A percentile compares a stretch with the other conserved stretches of the same genome.
Conservation (phyloP, 2,797 vertebrate species). For the Scolopax rusticola region DNA sequence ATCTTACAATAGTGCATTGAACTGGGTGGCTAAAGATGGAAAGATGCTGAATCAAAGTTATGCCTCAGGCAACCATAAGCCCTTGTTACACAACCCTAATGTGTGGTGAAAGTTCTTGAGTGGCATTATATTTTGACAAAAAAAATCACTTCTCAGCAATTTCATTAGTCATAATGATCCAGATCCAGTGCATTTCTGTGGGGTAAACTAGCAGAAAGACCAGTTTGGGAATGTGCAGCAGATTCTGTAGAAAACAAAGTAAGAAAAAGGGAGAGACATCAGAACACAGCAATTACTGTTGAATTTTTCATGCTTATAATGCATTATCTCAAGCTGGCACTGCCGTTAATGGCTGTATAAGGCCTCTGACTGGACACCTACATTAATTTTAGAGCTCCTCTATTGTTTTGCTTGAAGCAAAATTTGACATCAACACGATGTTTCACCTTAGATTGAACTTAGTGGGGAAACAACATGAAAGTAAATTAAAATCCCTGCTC, state of each 20-base stretch:
- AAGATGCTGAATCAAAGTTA: slow-evolving; percentile 68
- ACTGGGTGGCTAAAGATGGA: slow-evolving; percentile 50
- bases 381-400: slow-evolving; percentile 75
- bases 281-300: slow-evolving; percentile 70
- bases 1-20: slow-evolving; percentile 47
- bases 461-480: slow-evolving; percentile 67
- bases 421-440: slow-evolving; percentile 71
- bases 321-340: slow-evolving; percentile 71
- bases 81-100: slow-evolving; percentile 62
- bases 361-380: slow-evolving; percentile 75
- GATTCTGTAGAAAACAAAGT: slow-evolving; percentile 50
- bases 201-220: slow-evolving; percentile 57
- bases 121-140: slow-evolving; percentile 61
- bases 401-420: slow-evolving; percentile 74
- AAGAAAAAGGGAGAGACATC: slow-evolving; percentile 56
- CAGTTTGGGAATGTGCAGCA: slow-evolving; percentile 52
- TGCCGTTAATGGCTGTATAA: slow-evolving; percentile 65
- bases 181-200: slow-evolving; percentile 60
- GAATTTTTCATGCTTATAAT: slow-evolving; percentile 79
- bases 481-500: slow-evolving; percentile 68
- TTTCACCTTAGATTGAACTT: slow-evolving; percentile 75
- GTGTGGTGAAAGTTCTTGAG: slow-evolving; percentile 59
- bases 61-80: slow-evolving; percentile 58
- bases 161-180: slow-evolving; percentile 71
- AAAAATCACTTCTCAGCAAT: slow-evolving; percentile 55